A percentile compares a stretch with the other conserved stretches of the same genome.
Conservation (phyloP, 2,113 vertebrate genomes). For the Ellobius talpinus region DNA sequence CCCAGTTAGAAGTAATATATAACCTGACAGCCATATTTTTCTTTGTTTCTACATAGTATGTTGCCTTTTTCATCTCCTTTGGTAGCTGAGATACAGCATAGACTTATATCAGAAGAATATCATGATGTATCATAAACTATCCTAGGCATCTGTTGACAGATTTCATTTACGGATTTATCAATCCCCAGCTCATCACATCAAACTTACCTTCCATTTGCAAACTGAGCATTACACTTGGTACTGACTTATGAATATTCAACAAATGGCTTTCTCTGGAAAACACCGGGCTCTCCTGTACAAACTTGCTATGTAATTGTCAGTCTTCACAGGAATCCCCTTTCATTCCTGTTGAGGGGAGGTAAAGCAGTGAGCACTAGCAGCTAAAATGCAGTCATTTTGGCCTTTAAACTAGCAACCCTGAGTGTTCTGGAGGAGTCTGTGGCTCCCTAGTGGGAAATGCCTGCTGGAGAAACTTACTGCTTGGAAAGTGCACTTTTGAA, state of each 20-base stretch:
- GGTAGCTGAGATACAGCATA: background rate
- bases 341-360: background rate
- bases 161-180: slow-evolving; percentile 24
- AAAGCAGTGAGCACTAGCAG: background rate
- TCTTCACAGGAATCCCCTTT: background rate
- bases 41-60: background rate
- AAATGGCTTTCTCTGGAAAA: slow-evolving; percentile 5
- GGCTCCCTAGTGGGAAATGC: background rate
- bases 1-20: background rate
- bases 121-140: background rate
- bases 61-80: background rate
- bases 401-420: background rate
- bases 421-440: background rate
- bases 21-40: background rate
- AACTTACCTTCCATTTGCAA: slow-evolving; percentile 20
- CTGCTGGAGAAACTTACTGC: background rate
- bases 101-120: background rate
- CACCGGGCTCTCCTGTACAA: background rate
- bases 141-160: background rate
- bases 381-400: background rate
- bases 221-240: background rate
- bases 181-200: background rate
- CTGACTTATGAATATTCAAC: background rate
- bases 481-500: slow-evolving; percentile 54
- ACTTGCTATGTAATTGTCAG: background rate